Percentiles rank a stretch among this genome's conserved stretches.
These are phyloP conservation scores for Phalanger gymnotis DNA, from an alignment of 2,797 vertebrate species.

Conservation along the genomic window DNA sequence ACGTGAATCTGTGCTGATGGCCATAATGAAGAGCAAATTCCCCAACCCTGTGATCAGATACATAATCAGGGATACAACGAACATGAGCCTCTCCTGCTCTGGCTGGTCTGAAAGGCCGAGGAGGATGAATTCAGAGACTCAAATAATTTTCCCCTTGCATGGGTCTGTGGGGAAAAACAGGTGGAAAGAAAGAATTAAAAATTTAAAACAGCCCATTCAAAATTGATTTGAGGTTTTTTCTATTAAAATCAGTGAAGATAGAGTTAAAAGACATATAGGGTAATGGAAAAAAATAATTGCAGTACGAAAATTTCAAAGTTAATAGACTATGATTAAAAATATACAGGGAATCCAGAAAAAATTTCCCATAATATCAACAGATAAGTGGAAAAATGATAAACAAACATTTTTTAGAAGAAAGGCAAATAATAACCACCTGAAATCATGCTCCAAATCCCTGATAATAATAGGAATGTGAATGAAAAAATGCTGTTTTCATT, in stretches of 20 bases:
- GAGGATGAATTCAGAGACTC: too few species aligned
- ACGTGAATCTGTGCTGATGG: constrained; percentile 40
- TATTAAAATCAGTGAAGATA: too few species aligned
- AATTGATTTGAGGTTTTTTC: not conserved
- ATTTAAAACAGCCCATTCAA: too few species aligned
- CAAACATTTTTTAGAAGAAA: not conserved
- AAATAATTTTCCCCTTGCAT: too few species aligned
- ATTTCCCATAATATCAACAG: not conserved
- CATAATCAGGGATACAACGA: constrained; percentile 54
- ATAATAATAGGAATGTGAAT: too few species aligned
- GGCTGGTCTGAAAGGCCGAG: too few species aligned
- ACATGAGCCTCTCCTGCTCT: too few species aligned
- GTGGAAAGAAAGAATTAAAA: too few species aligned
- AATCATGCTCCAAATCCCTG: too few species aligned
- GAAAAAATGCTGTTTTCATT: too few species aligned
- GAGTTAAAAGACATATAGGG: too few species aligned
- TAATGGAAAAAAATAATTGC: not conserved
- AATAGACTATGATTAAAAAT: not conserved
- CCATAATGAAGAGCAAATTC: constrained; percentile 66
- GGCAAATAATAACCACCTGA: not conserved
- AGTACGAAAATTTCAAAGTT: not conserved
- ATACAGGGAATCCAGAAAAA: not conserved
- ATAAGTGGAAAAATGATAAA: not conserved
- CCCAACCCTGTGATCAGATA: constrained; percentile 56
- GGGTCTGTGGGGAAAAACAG: too few species aligned